Conservation (phyloP, 1,140 invertebrate species). For the Brachystomella parvula region DNA sequence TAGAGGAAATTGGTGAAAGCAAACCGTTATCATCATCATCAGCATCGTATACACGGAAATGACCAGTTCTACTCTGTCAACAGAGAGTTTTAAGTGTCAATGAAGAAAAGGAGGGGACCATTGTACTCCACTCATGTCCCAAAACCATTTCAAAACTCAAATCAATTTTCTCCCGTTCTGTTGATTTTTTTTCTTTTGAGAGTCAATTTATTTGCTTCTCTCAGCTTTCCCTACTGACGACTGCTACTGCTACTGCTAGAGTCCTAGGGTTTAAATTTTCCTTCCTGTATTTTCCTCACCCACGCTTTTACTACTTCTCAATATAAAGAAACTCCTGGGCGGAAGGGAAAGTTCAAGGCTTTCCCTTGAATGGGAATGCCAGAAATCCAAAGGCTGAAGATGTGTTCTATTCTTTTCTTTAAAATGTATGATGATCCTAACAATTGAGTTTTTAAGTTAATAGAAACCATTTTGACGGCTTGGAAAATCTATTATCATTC, state of each 20-base stretch:
- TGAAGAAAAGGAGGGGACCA: neutral
- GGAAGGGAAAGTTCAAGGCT: no score
- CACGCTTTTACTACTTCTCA: no score
- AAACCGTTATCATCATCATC: no score
- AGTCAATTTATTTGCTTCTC: constrained; percentile 7
- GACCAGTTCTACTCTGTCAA: constrained; percentile 7
- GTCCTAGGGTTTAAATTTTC: no score
- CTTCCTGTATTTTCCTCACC: no score
- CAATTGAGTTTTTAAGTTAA: neutral
- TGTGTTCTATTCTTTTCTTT: no score
- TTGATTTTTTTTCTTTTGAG: neutral
- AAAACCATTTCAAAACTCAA: neutral
- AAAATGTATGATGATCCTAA: neutral
- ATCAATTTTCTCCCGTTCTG: neutral
- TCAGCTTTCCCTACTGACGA: no score
- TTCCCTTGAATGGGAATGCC: no score
- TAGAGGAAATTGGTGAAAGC: no score
- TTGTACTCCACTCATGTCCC: neutral
- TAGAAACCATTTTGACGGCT: neutral
- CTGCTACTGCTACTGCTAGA: no score
- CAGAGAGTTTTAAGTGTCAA: constrained; percentile 3
- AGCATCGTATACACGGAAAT: constrained; percentile 5
- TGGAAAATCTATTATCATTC: neutral
- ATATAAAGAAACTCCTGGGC: no score
- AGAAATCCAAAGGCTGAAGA: no score